Percentiles rank a stretch among this genome's conserved stretches.
These are phyloP conservation scores for Poecilia picta DNA, from an alignment of 2,797 vertebrate species.

Conservation along the genomic window DNA sequence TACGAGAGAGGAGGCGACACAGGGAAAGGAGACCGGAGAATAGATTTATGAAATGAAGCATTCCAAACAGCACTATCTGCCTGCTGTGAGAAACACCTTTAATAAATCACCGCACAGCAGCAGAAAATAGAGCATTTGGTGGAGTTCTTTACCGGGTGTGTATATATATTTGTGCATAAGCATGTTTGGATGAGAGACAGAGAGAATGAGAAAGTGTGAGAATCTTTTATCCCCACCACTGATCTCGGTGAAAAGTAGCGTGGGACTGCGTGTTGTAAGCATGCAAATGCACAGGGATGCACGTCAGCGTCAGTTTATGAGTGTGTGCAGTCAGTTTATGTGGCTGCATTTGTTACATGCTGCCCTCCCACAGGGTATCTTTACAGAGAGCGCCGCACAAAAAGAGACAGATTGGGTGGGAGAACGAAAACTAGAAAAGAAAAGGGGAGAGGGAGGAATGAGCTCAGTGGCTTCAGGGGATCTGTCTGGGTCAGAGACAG, in stretches of 20 bases:
- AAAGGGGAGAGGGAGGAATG: constrained; percentile 60
- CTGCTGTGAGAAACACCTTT: constrained; percentile 93
- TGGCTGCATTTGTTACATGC: constrained; percentile 63
- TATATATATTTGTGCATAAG: constrained; percentile 33
- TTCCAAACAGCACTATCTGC: constrained; percentile 97
- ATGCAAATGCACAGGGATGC: background rate
- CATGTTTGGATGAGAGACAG: constrained; percentile 25
- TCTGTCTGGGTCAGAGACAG: constrained; percentile 74
- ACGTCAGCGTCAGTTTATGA: constrained; percentile 36
- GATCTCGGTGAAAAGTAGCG: constrained; percentile 48
- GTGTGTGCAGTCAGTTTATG: constrained; percentile 50
- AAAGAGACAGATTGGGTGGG: constrained; percentile 75
- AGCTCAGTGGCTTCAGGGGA: constrained; percentile 72
- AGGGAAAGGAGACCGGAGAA: constrained; percentile 77
- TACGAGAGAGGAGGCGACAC: constrained; percentile 55
- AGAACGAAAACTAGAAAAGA: constrained; percentile 65
- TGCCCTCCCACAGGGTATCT: constrained; percentile 74
- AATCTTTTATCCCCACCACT: constrained; percentile 59
- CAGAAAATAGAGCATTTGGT: constrained; percentile 89
- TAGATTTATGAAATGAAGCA: constrained; percentile 99
- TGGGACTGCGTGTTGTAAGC: constrained; percentile 45
- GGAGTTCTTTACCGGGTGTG: constrained; percentile 63
- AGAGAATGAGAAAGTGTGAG: constrained; percentile 30
- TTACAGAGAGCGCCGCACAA: constrained; percentile 69
- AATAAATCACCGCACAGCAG: constrained; percentile 91